Evolutionary conservation across 2,888 invertebrate genomes (phyloP).

Genomic region (Acrobasis repandana): DNA sequence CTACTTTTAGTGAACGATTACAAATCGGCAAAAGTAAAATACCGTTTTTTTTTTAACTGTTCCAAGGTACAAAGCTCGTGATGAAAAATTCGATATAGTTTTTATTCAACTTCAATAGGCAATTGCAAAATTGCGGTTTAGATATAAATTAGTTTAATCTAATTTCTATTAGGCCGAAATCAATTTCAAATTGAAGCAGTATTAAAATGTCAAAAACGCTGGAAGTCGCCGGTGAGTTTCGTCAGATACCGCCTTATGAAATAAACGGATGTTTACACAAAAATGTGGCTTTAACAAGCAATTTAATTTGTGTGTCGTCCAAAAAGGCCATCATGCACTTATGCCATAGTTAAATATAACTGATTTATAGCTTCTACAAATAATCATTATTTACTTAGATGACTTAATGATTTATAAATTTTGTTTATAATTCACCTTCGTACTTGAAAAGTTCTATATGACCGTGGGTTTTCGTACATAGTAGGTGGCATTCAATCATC

Average conservation of each 20-base stretch:
- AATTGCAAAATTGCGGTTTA: slow-evolving; percentile 20
- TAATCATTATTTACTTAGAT: slow-evolving; percentile 28
- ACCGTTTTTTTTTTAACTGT: neutral
- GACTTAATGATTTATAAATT: slow-evolving; percentile 16
- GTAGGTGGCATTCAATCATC: neutral
- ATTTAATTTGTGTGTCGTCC: slow-evolving; percentile 43
- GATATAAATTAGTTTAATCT: slow-evolving; percentile 22
- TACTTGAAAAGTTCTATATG: neutral
- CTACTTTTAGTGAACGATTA: neutral
- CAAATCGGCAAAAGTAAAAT: neutral
- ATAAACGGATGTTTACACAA: slow-evolving; percentile 40
- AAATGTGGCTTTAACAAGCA: slow-evolving; percentile 42
- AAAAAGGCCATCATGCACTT: slow-evolving; percentile 35
- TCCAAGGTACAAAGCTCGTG: slow-evolving; percentile 5
- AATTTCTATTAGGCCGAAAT: slow-evolving; percentile 18
- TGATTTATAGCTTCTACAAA: slow-evolving; percentile 25
- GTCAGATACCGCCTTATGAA: slow-evolving; percentile 38
- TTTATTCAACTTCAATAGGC: slow-evolving; percentile 8
- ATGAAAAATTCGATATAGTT: slow-evolving; percentile 20
- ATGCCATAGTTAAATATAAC: slow-evolving; percentile 27
- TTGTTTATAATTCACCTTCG: neutral
- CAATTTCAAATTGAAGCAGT: slow-evolving; percentile 13
- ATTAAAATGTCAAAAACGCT: slow-evolving; percentile 19
- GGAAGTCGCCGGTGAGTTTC: slow-evolving; percentile 35
- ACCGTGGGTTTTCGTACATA: neutral